Percentiles rank a stretch among this genome's conserved stretches.
Evolutionary conservation across 1,140 invertebrate species (phyloP).

Genomic region (Lethrus apterus): DNA sequence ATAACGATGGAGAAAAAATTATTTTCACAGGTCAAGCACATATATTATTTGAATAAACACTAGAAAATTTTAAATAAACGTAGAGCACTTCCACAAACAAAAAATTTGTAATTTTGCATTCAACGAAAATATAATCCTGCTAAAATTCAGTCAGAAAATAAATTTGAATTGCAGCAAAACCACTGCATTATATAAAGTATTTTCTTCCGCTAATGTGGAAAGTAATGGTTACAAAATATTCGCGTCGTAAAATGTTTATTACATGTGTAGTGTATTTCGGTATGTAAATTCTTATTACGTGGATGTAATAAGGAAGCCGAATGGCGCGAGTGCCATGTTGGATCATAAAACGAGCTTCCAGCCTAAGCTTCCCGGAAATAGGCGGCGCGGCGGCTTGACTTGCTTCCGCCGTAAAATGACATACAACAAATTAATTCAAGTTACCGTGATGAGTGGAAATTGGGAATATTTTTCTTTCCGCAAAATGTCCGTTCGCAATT

Average conservation of each 20-base stretch:
- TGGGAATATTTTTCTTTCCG: slow-evolving; percentile 29
- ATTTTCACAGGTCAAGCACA: too few species aligned
- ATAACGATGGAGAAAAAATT: too few species aligned
- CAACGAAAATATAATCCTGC: too few species aligned
- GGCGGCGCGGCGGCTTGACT: slow-evolving; percentile 6
- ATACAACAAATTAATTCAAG: slow-evolving; percentile 27
- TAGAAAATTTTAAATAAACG: too few species aligned
- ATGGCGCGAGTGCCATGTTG: slow-evolving; percentile 4
- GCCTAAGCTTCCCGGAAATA: slow-evolving; percentile 2
- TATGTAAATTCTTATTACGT: slow-evolving; percentile 7
- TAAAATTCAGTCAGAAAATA: too few species aligned
- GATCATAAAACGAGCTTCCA: slow-evolving; percentile 9
- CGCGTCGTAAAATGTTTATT: slow-evolving; percentile 3
- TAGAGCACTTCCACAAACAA: too few species aligned
- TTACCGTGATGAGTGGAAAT: slow-evolving; percentile 29
- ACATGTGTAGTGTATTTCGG: not conserved
- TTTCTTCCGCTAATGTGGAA: too few species aligned
- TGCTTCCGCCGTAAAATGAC: slow-evolving; percentile 16
- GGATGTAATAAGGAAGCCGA: slow-evolving; percentile 8
- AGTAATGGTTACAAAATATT: too few species aligned
- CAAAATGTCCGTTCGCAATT: slow-evolving; percentile 30
- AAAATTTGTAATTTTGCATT: too few species aligned
- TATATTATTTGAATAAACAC: too few species aligned
- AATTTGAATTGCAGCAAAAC: too few species aligned
- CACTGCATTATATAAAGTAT: too few species aligned